Conservation (phyloP, 2,797 vertebrate genomes). For the Gymnoscopelus braueri region DNA sequence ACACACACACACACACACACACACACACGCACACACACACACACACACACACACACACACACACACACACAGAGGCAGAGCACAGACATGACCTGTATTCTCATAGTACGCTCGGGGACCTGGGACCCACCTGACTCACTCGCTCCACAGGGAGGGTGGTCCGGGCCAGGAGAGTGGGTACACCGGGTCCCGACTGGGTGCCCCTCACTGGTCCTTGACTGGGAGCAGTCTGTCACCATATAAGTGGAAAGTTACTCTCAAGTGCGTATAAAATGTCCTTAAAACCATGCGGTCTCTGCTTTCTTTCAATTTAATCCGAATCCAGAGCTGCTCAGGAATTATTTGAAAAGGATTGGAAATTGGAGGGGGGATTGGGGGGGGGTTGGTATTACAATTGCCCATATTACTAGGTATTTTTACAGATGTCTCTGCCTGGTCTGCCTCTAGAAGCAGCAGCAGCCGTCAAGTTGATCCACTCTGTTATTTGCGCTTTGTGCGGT, state of each 20-base stretch:
- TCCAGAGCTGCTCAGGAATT: conserved; percentile 18
- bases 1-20: background rate
- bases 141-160: conserved; percentile 11
- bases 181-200: conserved; percentile 47
- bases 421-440: conserved; percentile 28
- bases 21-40: background rate
- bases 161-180: conserved; percentile 20
- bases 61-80: background rate
- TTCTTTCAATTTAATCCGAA: conserved; percentile 19
- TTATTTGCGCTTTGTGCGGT: conserved; percentile 59
- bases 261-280: background rate
- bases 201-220: conserved; percentile 56
- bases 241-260: conserved; percentile 16
- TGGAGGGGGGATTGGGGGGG: background rate
- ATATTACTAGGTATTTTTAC: conserved; percentile 30
- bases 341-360: conserved; percentile 38
- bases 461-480: conserved; percentile 31
- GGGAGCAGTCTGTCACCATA: conserved; percentile 54
- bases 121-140: conserved; percentile 22
- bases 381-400: conserved; percentile 25
- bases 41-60: background rate
- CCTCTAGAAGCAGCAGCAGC: conserved; percentile 28
- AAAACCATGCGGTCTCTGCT: conserved; percentile 15
- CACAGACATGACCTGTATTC: conserved; percentile 34
- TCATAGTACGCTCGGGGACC: conserved; percentile 22